These are phyloP conservation scores for Flexamia atlantica DNA, from an alignment of 2,888 invertebrate species.

Conservation along the genomic window DNA sequence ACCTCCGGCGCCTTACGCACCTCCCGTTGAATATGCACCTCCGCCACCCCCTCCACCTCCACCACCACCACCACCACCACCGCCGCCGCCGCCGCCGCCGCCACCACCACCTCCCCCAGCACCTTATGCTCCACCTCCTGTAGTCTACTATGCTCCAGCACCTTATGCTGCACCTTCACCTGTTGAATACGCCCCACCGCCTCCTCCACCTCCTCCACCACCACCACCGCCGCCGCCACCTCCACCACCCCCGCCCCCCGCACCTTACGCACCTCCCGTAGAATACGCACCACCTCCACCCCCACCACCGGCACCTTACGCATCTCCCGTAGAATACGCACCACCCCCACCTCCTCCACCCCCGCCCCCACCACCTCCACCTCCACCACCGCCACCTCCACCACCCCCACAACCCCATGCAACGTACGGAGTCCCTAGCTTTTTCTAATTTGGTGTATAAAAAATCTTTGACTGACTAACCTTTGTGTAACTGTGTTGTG, in stretches of 20 bases:
- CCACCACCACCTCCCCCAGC: neutral
- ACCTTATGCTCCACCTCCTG: constrained; percentile 12
- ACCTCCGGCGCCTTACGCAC: neutral
- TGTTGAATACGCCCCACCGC: neutral
- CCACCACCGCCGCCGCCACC: constrained; percentile 38
- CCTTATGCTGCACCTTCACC: constrained; percentile 25
- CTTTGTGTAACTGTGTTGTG: neutral
- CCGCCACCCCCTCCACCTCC: constrained; percentile 44
- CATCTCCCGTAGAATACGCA: constrained; percentile 10
- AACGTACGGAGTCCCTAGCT: constrained; percentile 11
- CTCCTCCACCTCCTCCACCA: constrained; percentile 28
- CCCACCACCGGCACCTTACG: neutral
- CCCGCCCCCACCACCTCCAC: constrained; percentile 34
- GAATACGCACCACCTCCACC: constrained; percentile 32
- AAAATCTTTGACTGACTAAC: neutral
- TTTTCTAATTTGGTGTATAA: constrained; percentile 9
- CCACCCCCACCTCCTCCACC: constrained; percentile 21
- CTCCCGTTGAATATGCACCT: neutral
- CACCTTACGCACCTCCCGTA: neutral
- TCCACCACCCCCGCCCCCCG: constrained; percentile 31
- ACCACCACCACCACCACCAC: constrained; percentile 49
- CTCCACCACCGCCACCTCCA: constrained; percentile 44
- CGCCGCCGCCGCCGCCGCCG: constrained; percentile 48
- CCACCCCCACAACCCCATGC: constrained; percentile 12
- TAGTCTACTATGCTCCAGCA: neutral